A percentile compares a stretch with the other conserved stretches of the same genome.
Conservation (phyloP, 37 sponge, comb jelly and placozoan species). For the Ephydatia muelleri region DNA sequence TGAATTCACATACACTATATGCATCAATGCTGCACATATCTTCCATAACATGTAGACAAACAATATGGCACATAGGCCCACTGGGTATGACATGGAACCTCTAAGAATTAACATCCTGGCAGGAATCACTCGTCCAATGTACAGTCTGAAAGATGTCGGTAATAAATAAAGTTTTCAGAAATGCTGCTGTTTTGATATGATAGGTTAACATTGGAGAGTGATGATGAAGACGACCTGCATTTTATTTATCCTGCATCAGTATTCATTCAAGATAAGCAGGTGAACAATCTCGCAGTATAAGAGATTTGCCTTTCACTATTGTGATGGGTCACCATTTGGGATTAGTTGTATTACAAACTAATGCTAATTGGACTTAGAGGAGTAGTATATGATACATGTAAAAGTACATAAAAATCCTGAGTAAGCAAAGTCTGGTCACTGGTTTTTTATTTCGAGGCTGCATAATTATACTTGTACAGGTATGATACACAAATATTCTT, state of each 20-base stretch:
- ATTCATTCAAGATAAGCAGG: constrained; percentile 13
- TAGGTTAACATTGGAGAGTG: constrained; percentile 37
- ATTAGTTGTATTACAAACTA: too few species aligned
- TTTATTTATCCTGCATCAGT: constrained; percentile 44
- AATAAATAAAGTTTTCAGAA: neutral
- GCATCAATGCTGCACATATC: neutral
- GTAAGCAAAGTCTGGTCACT: neutral
- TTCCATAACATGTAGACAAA: neutral
- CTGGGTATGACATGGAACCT: constrained; percentile 46
- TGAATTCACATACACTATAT: too few species aligned
- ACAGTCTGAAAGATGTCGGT: neutral
- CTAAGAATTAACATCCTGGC: constrained; percentile 55
- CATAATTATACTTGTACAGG: too few species aligned
- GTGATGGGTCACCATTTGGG: neutral
- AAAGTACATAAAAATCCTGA: neutral
- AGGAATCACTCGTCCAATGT: constrained; percentile 38
- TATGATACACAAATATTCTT: too few species aligned
- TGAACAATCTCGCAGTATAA: neutral
- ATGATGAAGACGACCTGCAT: constrained; percentile 35
- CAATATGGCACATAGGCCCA: neutral
- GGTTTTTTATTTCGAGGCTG: too few species aligned
- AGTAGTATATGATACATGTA: neutral
- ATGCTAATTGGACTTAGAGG: too few species aligned
- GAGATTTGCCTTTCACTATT: too few species aligned
- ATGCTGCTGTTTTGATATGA: neutral